phyloP scores from a whole-genome alignment of 2,113 vertebrate species.

The Vicugna pacos region DNA sequence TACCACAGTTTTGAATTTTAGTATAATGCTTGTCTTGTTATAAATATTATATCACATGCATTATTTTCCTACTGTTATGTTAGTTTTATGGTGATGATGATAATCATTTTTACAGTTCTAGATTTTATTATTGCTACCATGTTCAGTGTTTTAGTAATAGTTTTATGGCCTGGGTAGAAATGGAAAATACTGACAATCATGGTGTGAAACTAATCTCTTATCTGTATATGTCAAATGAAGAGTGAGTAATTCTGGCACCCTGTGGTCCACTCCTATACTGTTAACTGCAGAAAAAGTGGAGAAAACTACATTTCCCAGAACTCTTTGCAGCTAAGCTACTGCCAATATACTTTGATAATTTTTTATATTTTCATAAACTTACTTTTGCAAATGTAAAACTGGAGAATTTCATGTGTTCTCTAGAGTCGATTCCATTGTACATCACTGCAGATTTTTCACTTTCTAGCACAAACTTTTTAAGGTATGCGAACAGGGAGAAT shows the following conservation, averaged over 20 bases:
- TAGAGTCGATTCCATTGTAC: conserved; percentile 71
- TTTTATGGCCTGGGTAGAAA: conserved; percentile 6
- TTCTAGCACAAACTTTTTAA: conserved; percentile 66
- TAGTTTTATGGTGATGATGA: background rate
- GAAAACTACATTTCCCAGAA: background rate
- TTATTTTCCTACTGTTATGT: background rate
- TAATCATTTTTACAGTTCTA: background rate
- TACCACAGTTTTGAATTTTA: background rate
- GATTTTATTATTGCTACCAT: background rate
- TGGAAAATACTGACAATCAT: background rate
- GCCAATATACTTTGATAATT: conserved; percentile 72
- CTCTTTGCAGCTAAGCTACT: background rate
- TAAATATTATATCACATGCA: background rate
- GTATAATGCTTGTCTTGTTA: background rate
- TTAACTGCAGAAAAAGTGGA: background rate
- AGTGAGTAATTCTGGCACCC: background rate
- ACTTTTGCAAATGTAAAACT: conserved; percentile 79
- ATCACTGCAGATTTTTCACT: conserved; percentile 74
- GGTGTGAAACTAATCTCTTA: background rate
- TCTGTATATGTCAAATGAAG: background rate
- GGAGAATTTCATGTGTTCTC: conserved; percentile 66
- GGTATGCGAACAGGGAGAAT: conserved; percentile 45
- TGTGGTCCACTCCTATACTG: background rate
- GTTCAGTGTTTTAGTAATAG: background rate
- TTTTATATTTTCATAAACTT: conserved; percentile 86